These are phyloP conservation scores for Geococcyx californianus DNA, from an alignment of 2,113 vertebrate species.

Conservation along the genomic window DNA sequence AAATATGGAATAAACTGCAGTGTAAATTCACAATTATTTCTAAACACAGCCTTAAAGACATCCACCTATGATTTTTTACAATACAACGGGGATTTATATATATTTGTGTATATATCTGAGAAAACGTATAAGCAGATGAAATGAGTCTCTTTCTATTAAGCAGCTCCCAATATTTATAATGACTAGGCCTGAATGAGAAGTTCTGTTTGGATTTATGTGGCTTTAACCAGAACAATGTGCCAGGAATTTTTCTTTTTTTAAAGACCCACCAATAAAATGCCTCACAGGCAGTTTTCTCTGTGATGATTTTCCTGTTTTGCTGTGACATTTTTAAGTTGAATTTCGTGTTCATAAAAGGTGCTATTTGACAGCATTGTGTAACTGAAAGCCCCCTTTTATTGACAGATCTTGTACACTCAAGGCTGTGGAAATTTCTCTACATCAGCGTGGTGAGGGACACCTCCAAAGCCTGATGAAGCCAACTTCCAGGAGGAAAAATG, in stretches of 20 bases:
- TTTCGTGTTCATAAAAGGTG: slow-evolving; percentile 37
- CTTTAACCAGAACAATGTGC: neutral
- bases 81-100: neutral
- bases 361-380: slow-evolving; percentile 15
- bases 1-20: slow-evolving; percentile 13
- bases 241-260: neutral
- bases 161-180: neutral
- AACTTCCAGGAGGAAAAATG: neutral
- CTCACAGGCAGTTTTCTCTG: neutral
- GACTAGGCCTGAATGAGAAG: neutral
- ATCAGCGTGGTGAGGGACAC: neutral
- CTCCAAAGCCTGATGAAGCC: neutral
- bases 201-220: neutral
- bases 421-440: neutral
- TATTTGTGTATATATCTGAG: neutral
- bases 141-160: neutral
- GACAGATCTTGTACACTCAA: slow-evolving; percentile 9
- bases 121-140: neutral
- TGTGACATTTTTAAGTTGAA: slow-evolving; percentile 38
- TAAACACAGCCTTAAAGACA: neutral
- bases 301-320: slow-evolving; percentile 8
- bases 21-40: neutral
- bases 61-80: neutral
- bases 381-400: slow-evolving; percentile 31
- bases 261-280: neutral